These are phyloP conservation scores for Atethmia centrago DNA, from an alignment of 2,888 invertebrate species.

Conservation along the genomic window DNA sequence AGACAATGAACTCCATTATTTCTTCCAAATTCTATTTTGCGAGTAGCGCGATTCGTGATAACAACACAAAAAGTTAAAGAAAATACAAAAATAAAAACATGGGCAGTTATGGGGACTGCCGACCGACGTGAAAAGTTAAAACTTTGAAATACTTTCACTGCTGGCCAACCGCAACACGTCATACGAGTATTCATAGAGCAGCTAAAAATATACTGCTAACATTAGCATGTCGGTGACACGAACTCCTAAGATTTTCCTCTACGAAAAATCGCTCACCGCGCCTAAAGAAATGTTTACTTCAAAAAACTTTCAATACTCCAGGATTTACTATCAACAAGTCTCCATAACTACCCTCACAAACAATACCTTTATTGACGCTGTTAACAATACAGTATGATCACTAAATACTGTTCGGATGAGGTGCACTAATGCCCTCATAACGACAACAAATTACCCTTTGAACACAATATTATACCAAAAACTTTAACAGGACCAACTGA, in stretches of 20 bases:
- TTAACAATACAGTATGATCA: constrained; percentile 37
- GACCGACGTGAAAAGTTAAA: background rate
- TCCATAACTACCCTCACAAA: constrained; percentile 22
- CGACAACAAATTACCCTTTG: constrained; percentile 34
- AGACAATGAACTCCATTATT: background rate
- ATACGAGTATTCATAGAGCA: no score
- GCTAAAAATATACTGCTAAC: background rate
- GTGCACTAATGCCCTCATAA: constrained; percentile 32
- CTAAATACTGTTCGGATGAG: constrained; percentile 27
- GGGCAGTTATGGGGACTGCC: background rate
- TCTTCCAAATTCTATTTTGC: background rate
- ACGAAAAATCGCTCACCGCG: background rate
- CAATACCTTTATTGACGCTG: constrained; percentile 6
- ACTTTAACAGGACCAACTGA: constrained; percentile 24
- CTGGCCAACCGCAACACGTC: background rate
- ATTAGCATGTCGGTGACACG: background rate
- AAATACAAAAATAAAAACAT: no score
- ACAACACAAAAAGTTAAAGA: background rate
- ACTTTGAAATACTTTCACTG: background rate
- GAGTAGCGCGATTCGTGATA: background rate
- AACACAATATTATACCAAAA: constrained; percentile 36
- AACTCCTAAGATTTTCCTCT: background rate
- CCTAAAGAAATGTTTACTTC: background rate
- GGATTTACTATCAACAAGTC: background rate
- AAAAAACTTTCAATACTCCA: background rate